phyloP scores from a whole-genome alignment of 2,888 invertebrate species.

The Caenorhabditis plicata region DNA sequence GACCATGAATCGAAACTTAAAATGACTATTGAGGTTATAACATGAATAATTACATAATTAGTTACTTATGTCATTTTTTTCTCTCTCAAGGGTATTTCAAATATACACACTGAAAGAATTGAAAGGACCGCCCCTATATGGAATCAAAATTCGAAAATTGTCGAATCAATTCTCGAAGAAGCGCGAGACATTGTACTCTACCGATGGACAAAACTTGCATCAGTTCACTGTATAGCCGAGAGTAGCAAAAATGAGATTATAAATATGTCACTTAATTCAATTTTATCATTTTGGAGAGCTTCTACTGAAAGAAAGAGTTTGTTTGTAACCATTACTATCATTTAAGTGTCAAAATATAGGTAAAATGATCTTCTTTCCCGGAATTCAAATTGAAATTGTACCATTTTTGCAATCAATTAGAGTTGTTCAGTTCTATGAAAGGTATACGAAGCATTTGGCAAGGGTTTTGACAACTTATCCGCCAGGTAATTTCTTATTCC shows the following conservation, averaged over 20 bases:
- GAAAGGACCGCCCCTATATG: conserved; percentile 6
- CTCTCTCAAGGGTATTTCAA: conserved; percentile 12
- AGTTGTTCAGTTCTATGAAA: conserved; percentile 26
- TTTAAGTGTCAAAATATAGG: conserved; percentile 11
- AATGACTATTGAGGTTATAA: not conserved
- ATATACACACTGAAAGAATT: conserved; percentile 11
- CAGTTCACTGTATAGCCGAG: conserved; percentile 22
- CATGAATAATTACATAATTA: not conserved
- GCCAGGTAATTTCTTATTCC: conserved; percentile 14
- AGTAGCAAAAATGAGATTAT: conserved; percentile 32
- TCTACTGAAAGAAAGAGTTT: conserved; percentile 36
- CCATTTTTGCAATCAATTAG: conserved; percentile 38
- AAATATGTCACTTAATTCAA: conserved; percentile 23
- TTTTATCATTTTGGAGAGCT: conserved; percentile 41
- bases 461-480: conserved; percentile 25
- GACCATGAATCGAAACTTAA: too few relatives aligned
- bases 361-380: conserved; percentile 46
- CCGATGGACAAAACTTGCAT: conserved; percentile 29
- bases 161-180: conserved; percentile 9
- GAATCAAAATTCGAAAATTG: conserved; percentile 8
- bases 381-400: conserved; percentile 45
- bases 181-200: conserved; percentile 12
- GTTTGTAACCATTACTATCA: not conserved
- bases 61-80: not conserved
- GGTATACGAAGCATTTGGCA: conserved; percentile 16